Evolutionary conservation across 2,888 invertebrate species (phyloP), one percentile per base, ranked within the genome.

Genomic region (Leptopilina myrica): DNA sequence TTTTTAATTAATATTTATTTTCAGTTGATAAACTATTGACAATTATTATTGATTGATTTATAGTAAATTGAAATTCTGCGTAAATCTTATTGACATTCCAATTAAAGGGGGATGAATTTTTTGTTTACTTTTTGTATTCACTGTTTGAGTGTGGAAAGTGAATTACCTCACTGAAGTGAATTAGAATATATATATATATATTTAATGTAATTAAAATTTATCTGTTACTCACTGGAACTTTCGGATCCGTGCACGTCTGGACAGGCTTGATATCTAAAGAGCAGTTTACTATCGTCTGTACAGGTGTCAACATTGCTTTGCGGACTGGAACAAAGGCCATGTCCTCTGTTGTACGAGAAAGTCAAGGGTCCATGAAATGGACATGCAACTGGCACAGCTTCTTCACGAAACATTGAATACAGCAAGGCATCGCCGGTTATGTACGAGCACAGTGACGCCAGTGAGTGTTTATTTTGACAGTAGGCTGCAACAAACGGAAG

Each of bases 261-360:
- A 91, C 98, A 98, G 7, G 98, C 98, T 91, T 98, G 98, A 92
- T 98, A 98, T 92, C 96, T 96, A 89, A 98, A 95, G 85, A 98
- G 94, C 77, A 98, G 93, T 85, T 97, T 94, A 84, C 97, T 97
- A 89, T 98, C 97, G 91, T 98, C 98, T 0, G 98, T 98, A 92
- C 98, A 98, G 88, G 97, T 96, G 92, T 98, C 98, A 87, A 98
- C 97, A 86, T 97, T 97, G 73, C 98, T 98, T 77, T 96, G 95
- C 0, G 98, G 98, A 87, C 95, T 95, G 85, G 95, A 95, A 92
- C 98, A 98, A 90, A 97, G 97, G 26, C 97, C 97, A 88, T 97
- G 96, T 4, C 97, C 98, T 80, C 97, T 94, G 92, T 97, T 97
- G 92, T 98, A 98, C 77, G 97, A 96, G 92, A 98, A 98, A 81